Percentiles rank a stretch among this genome's conserved stretches.
Evolutionary conservation across 1,140 invertebrate species (phyloP).

Genomic region (Brachionus rotundiformis): DNA sequence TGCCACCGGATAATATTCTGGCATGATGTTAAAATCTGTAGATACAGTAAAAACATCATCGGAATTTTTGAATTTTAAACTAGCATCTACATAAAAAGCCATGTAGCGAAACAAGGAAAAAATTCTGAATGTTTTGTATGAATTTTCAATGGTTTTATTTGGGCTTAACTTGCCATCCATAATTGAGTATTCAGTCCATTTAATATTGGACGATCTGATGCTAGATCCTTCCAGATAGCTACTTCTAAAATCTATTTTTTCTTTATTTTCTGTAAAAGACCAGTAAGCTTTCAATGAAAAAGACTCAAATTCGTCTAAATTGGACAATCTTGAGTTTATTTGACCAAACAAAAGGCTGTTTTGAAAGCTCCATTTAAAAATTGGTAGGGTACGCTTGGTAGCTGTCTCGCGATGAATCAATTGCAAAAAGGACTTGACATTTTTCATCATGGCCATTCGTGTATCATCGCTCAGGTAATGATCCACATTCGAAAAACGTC

Average conservation of each 20-base stretch:
- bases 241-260: constrained; percentile 24
- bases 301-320: constrained; percentile 23
- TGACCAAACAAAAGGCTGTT: constrained; percentile 2
- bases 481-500: neutral
- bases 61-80: constrained; percentile 22
- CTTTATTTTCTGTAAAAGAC: neutral
- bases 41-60: constrained; percentile 56
- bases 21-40: constrained; percentile 57
- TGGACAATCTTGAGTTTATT: neutral
- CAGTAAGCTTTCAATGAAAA: neutral
- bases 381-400: neutral
- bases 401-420: neutral
- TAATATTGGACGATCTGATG: neutral
- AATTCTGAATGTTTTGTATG: neutral
- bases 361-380: constrained; percentile 20
- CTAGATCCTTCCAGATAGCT: neutral
- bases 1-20: constrained; percentile 57
- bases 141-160: neutral
- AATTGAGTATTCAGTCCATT: neutral
- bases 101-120: neutral
- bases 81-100: constrained; percentile 25
- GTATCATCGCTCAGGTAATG: neutral
- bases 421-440: neutral
- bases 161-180: neutral
- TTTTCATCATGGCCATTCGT: neutral